Evolutionary conservation across 2,797 vertebrate genomes (phyloP).

Genomic region (Eospalax fontanierii): DNA sequence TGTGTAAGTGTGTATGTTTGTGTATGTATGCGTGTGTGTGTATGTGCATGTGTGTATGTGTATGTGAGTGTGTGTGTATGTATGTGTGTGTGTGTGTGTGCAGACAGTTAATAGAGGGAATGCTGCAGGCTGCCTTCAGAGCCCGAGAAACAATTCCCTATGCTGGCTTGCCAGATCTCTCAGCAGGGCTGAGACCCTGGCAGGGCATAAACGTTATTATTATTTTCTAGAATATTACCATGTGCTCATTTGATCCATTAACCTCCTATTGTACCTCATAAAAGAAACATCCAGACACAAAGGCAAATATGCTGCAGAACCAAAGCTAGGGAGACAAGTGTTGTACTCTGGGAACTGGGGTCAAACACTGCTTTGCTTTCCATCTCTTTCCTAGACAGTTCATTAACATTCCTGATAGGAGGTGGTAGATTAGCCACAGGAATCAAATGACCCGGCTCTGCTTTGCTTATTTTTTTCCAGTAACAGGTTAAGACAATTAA

Average conservation of each 20-base stretch:
- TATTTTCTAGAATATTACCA: conserved; percentile 81
- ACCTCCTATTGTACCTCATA: conserved; percentile 81
- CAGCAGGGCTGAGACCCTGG: conserved; percentile 63
- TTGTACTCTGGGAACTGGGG: conserved; percentile 80
- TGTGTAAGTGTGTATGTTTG: not conserved
- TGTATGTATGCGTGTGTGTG: too few species aligned
- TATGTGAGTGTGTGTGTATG: not conserved
- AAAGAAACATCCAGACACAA: conserved; percentile 62
- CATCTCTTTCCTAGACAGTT: conserved; percentile 72
- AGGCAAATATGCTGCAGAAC: conserved; percentile 14
- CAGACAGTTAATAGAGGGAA: conserved; percentile 53
- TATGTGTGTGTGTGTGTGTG: not conserved
- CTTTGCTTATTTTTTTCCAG: conserved; percentile 72
- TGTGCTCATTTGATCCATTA: conserved; percentile 82
- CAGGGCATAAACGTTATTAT: conserved; percentile 66
- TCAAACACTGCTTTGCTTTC: conserved; percentile 4
- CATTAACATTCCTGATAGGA: conserved; percentile 83
- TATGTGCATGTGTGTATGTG: not conserved
- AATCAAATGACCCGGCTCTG: conserved; percentile 77
- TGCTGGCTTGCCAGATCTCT: conserved; percentile 68
- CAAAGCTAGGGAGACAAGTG: conserved; percentile 74
- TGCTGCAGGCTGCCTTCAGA: conserved; percentile 3
- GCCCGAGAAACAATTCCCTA: conserved; percentile 59
- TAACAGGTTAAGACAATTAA: conserved; percentile 76
- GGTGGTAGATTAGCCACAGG: conserved; percentile 72